Base-by-base conservation (phyloP, 2,888 invertebrate species). In the Oxystoma pomonae region DNA sequence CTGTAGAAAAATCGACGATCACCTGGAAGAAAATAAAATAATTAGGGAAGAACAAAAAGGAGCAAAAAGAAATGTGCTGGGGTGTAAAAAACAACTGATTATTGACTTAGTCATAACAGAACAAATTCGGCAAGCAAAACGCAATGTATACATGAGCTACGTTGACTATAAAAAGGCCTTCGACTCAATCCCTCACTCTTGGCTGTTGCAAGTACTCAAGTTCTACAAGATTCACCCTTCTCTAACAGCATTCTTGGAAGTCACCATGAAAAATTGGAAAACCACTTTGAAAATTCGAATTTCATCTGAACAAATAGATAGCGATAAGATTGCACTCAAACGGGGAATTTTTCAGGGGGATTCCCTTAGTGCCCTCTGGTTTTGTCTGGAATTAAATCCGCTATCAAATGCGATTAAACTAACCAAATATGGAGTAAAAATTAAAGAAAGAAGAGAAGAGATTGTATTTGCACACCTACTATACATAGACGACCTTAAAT, bases 41-140 rank as follows among this genome's bases (percentile, higher is more conserved):
- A n/a, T 57, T 5, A 19, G n/a, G 9, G n/a, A 5, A 17, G 57
- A 57, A 57, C 57, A 57, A n/a, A 18, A 20, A 16, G 57, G 57
- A 5, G 5, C 9, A 7, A 57, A 57, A 19, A 3, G 20, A 57
- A 7, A n/a, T 5, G 3, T 9, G 3, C 57, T 12, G 18, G 57
- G 57, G 7, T 12, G 7, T 9, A 57, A 17, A 20, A 19, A 57
- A 57, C 57, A 9, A 20, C 57, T 57, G 3, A 17, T 57, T 5
- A 57, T 20, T 17, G 57, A 57, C 18, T 3, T 19, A 3, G 18
- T 57, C 9, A 7, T 17, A 9, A 19, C 21, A 3, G 9, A 57
- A 3, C 57, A 57, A 57, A 19, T 19, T 17, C 3, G 21, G 18
- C 5, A 5, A 18, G n/a, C 5, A 16, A 7, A 20, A n/a, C 18